Evolutionary conservation across 2,888 invertebrate genomes (phyloP).

Genomic region (Drosophila lutescens): DNA sequence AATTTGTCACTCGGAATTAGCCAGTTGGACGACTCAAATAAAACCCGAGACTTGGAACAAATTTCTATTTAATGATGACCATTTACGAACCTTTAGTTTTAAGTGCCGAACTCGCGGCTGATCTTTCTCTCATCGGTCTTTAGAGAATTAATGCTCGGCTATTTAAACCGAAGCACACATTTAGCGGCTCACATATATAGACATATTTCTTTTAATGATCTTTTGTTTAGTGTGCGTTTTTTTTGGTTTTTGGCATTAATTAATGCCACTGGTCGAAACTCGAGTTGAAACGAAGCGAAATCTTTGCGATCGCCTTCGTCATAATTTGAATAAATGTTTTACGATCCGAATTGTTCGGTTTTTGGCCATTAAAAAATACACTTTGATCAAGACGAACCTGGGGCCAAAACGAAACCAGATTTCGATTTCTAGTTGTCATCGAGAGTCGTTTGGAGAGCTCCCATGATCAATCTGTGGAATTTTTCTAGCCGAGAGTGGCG

Average conservation of each 20-base stretch:
- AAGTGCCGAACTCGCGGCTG: conserved; percentile 12
- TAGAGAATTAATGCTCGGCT: conserved; percentile 59
- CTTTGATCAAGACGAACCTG: conserved; percentile 68
- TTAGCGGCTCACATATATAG: conserved; percentile 4
- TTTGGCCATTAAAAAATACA: conserved; percentile 36
- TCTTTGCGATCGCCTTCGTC: conserved; percentile 58
- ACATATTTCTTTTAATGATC: conserved; percentile 36
- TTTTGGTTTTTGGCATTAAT: conserved; percentile 48
- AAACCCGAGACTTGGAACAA: conserved; percentile 31
- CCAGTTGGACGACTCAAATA: conserved; percentile 10
- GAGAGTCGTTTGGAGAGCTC: conserved; percentile 17
- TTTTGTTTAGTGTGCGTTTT: conserved; percentile 32
- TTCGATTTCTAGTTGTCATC: conserved; percentile 34
- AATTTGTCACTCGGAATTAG: conserved; percentile 20
- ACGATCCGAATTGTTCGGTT: conserved; percentile 57
- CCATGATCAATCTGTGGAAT: conserved; percentile 73
- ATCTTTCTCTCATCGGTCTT: conserved; percentile 5
- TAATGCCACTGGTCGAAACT: conserved; percentile 56
- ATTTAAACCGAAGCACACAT: conserved; percentile 60
- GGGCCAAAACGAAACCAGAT: conserved; percentile 68
- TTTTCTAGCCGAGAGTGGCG: conserved; percentile 49
- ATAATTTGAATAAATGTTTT: conserved; percentile 69
- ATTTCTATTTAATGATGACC: conserved; percentile 38
- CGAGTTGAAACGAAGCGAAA: conserved; percentile 44
- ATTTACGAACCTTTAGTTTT: conserved; percentile 19